phyloP scores from a whole-genome alignment of 2,888 invertebrate species.

The Chelonus formosanus region DNA sequence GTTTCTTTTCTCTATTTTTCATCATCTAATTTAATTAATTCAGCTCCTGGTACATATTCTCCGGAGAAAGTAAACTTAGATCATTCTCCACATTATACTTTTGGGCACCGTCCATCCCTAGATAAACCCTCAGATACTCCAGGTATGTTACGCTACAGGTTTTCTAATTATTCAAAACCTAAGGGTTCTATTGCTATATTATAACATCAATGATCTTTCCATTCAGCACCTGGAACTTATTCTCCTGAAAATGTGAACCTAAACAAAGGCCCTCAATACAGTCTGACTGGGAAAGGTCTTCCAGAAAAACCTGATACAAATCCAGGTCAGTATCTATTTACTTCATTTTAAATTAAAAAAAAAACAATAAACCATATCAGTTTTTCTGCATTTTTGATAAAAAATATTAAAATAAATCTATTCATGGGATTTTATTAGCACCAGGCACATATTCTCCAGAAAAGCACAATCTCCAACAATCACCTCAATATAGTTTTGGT shows the following conservation, averaged over 20 bases:
- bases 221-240: constrained; percentile 60
- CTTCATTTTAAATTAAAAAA: no score
- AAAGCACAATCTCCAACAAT: constrained; percentile 50
- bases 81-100: constrained; percentile 50
- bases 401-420: neutral
- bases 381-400: no score
- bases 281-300: constrained; percentile 75
- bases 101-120: constrained; percentile 61
- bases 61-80: constrained; percentile 55
- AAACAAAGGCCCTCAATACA: constrained; percentile 73
- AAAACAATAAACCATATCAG: no score
- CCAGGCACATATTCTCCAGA: constrained; percentile 56
- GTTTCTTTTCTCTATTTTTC: neutral
- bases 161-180: no score
- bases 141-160: constrained; percentile 57
- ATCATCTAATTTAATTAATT: neutral
- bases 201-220: neutral
- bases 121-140: constrained; percentile 70
- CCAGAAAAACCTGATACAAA: constrained; percentile 71
- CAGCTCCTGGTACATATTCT: constrained; percentile 53
- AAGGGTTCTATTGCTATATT: no score
- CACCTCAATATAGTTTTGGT: constrained; percentile 53
- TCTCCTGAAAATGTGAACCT: constrained; percentile 69
- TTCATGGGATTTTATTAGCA: constrained; percentile 38
- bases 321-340: constrained; percentile 65